Evolutionary conservation across 53 echinoderm and acorn worm genomes (phyloP).

Genomic region (Apostichopus leukothele): DNA sequence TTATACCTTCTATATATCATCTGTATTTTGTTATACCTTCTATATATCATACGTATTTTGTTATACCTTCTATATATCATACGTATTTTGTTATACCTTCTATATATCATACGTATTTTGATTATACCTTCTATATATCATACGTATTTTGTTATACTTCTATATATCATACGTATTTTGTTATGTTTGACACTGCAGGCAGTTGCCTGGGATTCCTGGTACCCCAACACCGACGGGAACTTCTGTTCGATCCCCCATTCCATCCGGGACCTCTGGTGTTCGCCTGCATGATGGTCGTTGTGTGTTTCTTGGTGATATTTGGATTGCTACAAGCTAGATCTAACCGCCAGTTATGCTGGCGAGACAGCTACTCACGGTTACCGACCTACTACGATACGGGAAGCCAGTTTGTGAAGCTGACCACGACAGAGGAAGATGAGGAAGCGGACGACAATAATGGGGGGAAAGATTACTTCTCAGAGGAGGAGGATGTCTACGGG

Average conservation of each 20-base stretch:
- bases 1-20: too few relatives aligned
- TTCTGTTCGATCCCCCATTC: background rate
- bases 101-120: too few relatives aligned
- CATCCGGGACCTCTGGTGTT: constrained; percentile 64
- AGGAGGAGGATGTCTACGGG: constrained; percentile 73
- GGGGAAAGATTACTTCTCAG: constrained; percentile 74
- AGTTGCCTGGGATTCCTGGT: constrained; percentile 14
- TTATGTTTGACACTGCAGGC: background rate
- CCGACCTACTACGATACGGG: constrained; percentile 74
- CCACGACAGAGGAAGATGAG: background rate
- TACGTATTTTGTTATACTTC: too few relatives aligned
- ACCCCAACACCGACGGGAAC: background rate
- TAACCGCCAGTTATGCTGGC: constrained; percentile 75
- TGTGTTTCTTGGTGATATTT: constrained; percentile 73
- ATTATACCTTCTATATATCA: too few relatives aligned
- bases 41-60: too few relatives aligned
- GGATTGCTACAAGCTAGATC: constrained; percentile 89
- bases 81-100: too few relatives aligned
- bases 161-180: too few relatives aligned
- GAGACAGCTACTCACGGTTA: constrained; percentile 60
- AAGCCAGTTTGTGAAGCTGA: constrained; percentile 54
- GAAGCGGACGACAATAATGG: constrained; percentile 57
- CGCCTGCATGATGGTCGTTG: constrained; percentile 60
- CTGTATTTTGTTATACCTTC: too few relatives aligned
- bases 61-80: too few relatives aligned